Percentiles rank a stretch among this genome's conserved stretches.
phyloP scores from a whole-genome alignment of 2,888 invertebrate genomes.

The Hypomecis atomaria region DNA sequence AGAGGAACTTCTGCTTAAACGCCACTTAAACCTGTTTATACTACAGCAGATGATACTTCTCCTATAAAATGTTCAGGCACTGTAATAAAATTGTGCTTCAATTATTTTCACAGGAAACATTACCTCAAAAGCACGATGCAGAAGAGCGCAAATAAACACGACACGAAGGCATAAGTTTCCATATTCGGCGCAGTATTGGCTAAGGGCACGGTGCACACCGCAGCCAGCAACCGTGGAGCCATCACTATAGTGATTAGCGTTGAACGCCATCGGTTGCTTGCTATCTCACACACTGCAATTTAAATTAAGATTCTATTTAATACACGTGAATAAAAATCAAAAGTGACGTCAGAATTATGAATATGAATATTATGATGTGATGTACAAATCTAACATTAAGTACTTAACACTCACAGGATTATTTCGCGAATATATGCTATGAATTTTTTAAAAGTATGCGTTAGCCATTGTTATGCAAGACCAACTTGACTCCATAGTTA shows the following conservation, averaged over 20 bases:
- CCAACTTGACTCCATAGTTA: too few species aligned
- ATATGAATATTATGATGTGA: conserved; percentile 2
- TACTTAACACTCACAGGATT: not conserved
- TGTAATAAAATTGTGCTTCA: too few species aligned
- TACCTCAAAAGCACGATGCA: conserved; percentile 63
- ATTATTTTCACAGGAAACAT: conserved; percentile 2
- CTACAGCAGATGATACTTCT: too few species aligned
- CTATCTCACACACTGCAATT: conserved; percentile 70
- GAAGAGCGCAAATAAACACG: conserved; percentile 54
- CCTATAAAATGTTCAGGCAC: too few species aligned
- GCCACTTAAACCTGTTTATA: too few species aligned
- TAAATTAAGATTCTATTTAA: not conserved
- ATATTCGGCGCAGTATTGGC: conserved; percentile 63
- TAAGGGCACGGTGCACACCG: conserved; percentile 62
- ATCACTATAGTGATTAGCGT: conserved; percentile 59
- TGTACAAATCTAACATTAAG: not conserved
- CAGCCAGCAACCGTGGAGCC: conserved; percentile 60
- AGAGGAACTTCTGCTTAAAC: too few species aligned
- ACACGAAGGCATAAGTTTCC: conserved; percentile 67
- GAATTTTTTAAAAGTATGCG: too few species aligned
- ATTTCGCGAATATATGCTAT: too few species aligned
- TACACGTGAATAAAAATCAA: not conserved
- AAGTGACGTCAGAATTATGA: conserved; percentile 5
- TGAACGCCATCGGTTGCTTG: conserved; percentile 74
- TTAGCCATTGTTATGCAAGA: too few species aligned